Evolutionary conservation across 2,797 vertebrate species (phyloP).

Genomic region (Chaenodraco wilsoni): DNA sequence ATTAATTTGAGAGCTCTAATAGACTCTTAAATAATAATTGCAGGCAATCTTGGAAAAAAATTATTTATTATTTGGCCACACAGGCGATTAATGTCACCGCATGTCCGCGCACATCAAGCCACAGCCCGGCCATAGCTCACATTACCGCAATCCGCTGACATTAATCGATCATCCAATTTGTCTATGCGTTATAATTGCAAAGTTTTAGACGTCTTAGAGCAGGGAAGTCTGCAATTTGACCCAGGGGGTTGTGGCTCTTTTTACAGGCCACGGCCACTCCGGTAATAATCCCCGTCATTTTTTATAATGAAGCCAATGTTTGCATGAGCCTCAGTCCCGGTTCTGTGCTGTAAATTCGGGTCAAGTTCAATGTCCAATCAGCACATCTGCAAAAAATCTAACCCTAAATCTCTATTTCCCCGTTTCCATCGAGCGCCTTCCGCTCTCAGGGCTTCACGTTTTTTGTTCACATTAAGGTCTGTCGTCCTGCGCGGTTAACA

Average conservation of each 20-base stretch:
- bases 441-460: conserved; percentile 62
- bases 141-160: conserved; percentile 21
- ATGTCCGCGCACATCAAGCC: conserved; percentile 32
- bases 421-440: conserved; percentile 75
- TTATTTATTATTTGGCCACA: conserved; percentile 52
- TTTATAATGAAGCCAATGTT: conserved; percentile 40
- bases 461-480: conserved; percentile 55
- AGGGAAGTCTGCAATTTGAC: conserved; percentile 59
- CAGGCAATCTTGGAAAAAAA: conserved; percentile 32
- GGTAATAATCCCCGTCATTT: conserved; percentile 50
- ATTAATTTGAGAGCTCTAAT: conserved; percentile 8
- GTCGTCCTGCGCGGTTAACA: conserved; percentile 51
- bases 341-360: conserved; percentile 43
- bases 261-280: conserved; percentile 70
- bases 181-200: conserved; percentile 44
- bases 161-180: conserved; percentile 31
- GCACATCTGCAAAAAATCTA: conserved; percentile 72
- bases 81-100: conserved; percentile 46
- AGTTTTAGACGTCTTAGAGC: conserved; percentile 57
- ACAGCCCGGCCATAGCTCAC: conserved; percentile 27
- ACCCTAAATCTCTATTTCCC: conserved; percentile 65
- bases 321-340: conserved; percentile 43
- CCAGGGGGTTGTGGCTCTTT: conserved; percentile 52
- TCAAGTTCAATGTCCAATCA: conserved; percentile 80
- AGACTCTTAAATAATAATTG: conserved; percentile 27